A percentile compares a stretch with the other conserved stretches of the same genome.
phyloP scores from a whole-genome alignment of 2,113 vertebrate species.

The Ceuthmochares aereus region DNA sequence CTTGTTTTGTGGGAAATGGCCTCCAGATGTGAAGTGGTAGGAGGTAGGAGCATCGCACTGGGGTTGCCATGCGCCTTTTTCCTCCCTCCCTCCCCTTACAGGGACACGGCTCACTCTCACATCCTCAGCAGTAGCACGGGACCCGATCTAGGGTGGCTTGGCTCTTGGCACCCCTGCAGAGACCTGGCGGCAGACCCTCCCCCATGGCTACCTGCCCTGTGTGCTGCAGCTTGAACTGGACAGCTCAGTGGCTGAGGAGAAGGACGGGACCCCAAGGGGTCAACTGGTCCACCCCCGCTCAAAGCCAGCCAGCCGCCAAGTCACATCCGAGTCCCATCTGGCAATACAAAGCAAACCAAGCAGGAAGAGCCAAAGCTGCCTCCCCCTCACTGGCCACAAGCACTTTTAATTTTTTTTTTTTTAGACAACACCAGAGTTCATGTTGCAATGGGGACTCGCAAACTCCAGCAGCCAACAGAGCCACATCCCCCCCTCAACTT shows the following conservation, averaged over 20 bases:
- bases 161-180: not conserved
- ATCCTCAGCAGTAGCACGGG: accelerated
- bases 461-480: not conserved
- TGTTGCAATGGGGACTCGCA: not conserved
- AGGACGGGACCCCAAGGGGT: not conserved
- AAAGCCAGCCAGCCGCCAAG: not conserved
- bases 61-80: not conserved
- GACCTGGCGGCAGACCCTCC: not conserved
- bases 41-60: constrained; percentile 66
- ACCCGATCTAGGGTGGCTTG: accelerated
- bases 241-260: not conserved
- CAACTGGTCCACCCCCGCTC: not conserved
- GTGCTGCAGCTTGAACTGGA: accelerated
- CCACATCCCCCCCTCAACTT: not conserved
- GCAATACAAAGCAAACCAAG: not conserved
- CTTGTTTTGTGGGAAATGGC: constrained; percentile 92
- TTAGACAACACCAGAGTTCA: not conserved
- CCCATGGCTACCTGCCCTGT: not conserved
- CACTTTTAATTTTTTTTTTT: not conserved
- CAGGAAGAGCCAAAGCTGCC: not conserved
- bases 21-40: constrained; percentile 85
- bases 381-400: not conserved
- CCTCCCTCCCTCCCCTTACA: accelerated
- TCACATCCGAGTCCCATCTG: not conserved
- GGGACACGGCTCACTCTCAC: accelerated